phyloP scores from a whole-genome alignment of 92 coral and sea anemone species.

The Palythoa grandiflora region DNA sequence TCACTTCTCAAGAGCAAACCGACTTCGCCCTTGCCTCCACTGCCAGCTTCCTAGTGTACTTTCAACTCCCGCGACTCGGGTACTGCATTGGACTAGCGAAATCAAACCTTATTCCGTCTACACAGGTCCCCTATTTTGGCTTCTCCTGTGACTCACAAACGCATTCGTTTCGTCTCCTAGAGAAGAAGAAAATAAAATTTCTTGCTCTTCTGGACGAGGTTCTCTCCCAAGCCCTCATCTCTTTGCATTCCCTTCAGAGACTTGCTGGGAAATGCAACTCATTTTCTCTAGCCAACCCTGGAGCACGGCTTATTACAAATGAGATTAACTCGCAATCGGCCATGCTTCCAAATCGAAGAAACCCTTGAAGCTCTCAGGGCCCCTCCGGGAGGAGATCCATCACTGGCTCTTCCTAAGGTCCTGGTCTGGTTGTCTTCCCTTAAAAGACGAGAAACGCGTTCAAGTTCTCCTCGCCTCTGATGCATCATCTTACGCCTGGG shows the following conservation, averaged over 20 bases:
- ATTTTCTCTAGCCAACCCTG: constrained; percentile 54
- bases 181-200: not conserved
- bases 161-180: not conserved
- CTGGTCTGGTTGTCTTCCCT: constrained; percentile 55
- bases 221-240: not conserved
- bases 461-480: constrained; percentile 52
- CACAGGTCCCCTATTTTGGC: constrained; percentile 22
- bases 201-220: not conserved
- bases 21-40: constrained; percentile 1
- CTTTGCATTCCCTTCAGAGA: constrained; percentile 35
- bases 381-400: constrained; percentile 36
- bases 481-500: constrained; percentile 59
- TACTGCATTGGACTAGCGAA: constrained; percentile 27
- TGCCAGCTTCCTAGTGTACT: constrained; percentile 18
- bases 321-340: constrained; percentile 61
- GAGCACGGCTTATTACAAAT: constrained; percentile 48
- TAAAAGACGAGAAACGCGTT: constrained; percentile 43
- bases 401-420: constrained; percentile 52
- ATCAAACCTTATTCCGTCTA: constrained; percentile 22
- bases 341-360: not conserved
- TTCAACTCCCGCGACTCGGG: constrained; percentile 10
- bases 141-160: not conserved
- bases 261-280: constrained; percentile 60
- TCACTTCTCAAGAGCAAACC: not conserved
- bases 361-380: constrained; percentile 35